Evolutionary conservation across 2,797 vertebrate species (phyloP), one percentile per base, ranked within the genome.

Genomic region (Scomberomorus guttatus): DNA sequence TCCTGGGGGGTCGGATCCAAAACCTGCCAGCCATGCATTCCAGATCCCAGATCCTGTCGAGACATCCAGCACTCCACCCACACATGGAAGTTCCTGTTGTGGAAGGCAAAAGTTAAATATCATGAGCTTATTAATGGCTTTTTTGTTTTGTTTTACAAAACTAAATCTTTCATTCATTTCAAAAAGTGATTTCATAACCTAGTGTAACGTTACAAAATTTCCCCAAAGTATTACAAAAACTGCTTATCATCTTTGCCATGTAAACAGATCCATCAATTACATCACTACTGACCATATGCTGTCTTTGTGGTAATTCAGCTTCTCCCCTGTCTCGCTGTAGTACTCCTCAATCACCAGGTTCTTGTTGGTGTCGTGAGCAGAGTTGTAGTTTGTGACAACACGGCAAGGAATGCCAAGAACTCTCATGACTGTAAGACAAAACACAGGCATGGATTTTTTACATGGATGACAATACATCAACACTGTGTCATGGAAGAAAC

Each of bases 31-130:
- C 97, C 98, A 14, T 96, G 94, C 66, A 96, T 96, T 10, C 87
- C 96, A 4, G 84, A 55, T 4, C 94, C 96, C 3, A 98, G 93
- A 87, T 99, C 98, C 11, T 20, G 87, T 6, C 98, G 95, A n/a
- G 82, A 87, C 96, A 99, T 98, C 97, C 97, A 99, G 82, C 97
- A 96, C 92, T 99, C 98, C 55, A 97, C 96, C 98, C 98, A 99
- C 18, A 98, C 95, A 0, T 99, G 98, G 87, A 96, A 99, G 90
- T 99, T 98, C 98, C 98, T 99, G 83, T 72, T 29, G 27, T 69
- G 32, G 60, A 29, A 4, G 18, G 37, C 4, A 29, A 69, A 51
- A 50, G 56, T 13, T 12, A 29, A 0, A 55, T 5, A 13, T 61
- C 7, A 58, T 55, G 20, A n/a, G 11, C 14, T 42, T 14, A 27